phyloP scores from a whole-genome alignment of 2,888 invertebrate species.

The Acanthoscelides obtectus region DNA sequence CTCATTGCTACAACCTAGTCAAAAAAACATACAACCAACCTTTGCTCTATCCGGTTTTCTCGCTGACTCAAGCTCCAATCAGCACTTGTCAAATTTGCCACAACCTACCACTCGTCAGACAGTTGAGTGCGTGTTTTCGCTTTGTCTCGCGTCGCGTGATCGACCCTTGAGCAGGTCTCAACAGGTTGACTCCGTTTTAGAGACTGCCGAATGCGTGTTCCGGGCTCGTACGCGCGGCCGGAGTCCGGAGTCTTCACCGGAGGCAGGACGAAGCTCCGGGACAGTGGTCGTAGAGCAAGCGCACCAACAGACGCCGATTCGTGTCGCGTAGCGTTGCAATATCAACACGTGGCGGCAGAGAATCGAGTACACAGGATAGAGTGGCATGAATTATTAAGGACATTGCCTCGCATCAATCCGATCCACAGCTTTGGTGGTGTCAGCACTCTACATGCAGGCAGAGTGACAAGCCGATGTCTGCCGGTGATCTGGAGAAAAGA shows the following conservation, averaged over 20 bases:
- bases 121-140: not conserved
- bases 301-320: not conserved
- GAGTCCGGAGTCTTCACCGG: not conserved
- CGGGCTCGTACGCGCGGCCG: not conserved
- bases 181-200: not conserved
- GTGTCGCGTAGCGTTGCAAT: not conserved
- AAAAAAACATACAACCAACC: not conserved
- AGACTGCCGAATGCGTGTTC: not conserved
- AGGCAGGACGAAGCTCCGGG: not conserved
- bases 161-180: not conserved
- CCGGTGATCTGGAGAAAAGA: too few relatives aligned
- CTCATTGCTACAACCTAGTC: too few relatives aligned
- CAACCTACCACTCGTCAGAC: not conserved
- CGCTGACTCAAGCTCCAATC: not conserved
- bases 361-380: not conserved
- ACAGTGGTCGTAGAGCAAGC: not conserved
- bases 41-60: not conserved
- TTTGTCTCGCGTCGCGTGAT: not conserved
- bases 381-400: too few relatives aligned
- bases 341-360: not conserved
- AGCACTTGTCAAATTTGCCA: not conserved
- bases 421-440: too few relatives aligned
- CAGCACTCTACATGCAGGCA: too few relatives aligned
- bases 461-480: too few relatives aligned
- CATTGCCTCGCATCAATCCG: too few relatives aligned